Evolutionary conservation across 2,888 invertebrate genomes (phyloP).

Genomic region (Cerceris ruficornis): DNA sequence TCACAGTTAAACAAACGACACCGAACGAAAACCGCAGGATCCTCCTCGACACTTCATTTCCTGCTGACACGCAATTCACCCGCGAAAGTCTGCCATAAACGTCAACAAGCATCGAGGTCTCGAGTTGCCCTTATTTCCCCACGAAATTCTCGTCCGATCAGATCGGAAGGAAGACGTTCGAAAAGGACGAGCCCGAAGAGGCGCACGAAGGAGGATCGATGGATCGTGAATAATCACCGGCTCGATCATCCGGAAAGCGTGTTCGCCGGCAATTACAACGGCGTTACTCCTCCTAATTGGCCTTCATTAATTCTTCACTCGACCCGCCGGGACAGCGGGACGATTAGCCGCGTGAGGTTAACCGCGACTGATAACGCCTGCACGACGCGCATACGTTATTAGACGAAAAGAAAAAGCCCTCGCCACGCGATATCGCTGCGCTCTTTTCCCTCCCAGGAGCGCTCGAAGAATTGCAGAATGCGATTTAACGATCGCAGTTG

Average conservation of each 20-base stretch:
- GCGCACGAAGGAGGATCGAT: conserved; percentile 39
- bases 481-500: background rate
- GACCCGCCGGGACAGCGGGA: conserved; percentile 26
- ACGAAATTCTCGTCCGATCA: too few species aligned
- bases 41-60: too few species aligned
- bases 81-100: too few species aligned
- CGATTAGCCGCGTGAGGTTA: conserved; percentile 58
- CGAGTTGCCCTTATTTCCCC: too few species aligned
- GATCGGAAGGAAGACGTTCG: background rate
- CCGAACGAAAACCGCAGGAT: too few species aligned
- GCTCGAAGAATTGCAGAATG: conserved; percentile 7
- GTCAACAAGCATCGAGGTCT: too few species aligned
- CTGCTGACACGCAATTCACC: too few species aligned
- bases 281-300: conserved; percentile 70
- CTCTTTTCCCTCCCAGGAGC: background rate
- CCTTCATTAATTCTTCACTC: conserved; percentile 70
- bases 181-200: conserved; percentile 10
- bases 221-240: conserved; percentile 48
- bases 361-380: conserved; percentile 58
- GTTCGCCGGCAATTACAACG: conserved; percentile 66
- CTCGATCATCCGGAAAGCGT: conserved; percentile 60
- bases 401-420: conserved; percentile 9
- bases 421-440: conserved; percentile 17
- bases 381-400: conserved; percentile 19
- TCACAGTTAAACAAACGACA: too few species aligned